phyloP scores from a whole-genome alignment of 2,797 vertebrate species.

The Platalea minor region DNA sequence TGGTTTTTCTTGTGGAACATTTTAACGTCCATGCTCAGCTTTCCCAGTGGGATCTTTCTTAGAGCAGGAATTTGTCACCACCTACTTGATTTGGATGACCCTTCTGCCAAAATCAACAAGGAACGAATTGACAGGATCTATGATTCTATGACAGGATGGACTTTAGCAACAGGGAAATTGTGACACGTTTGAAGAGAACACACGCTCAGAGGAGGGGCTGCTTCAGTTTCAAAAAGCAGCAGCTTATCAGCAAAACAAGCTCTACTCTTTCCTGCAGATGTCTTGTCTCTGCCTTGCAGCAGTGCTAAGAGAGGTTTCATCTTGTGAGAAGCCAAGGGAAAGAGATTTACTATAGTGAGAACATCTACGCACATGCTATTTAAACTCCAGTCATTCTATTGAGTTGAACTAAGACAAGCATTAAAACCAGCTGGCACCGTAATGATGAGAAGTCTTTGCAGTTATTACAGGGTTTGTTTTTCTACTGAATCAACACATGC shows the following conservation, averaged over 20 bases:
- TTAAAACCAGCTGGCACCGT: not conserved
- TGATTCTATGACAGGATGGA: not conserved
- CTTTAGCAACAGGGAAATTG: not conserved
- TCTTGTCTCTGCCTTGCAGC: not conserved
- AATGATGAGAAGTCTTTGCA: not conserved
- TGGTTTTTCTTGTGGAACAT: not conserved
- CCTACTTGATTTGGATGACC: not conserved
- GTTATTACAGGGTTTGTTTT: not conserved
- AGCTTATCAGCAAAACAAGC: not conserved
- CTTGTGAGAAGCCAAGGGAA: not conserved
- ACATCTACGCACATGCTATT: not conserved
- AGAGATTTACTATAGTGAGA: not conserved
- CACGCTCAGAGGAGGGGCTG: not conserved
- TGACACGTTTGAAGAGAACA: not conserved
- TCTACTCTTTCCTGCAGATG: not conserved
- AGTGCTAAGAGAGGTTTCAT: not conserved
- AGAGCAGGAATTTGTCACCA: not conserved
- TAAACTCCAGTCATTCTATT: not conserved
- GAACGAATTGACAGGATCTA: not conserved
- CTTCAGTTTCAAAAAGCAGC: not conserved
- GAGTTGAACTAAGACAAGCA: not conserved
- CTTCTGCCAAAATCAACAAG: not conserved
- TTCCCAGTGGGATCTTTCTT: not conserved
- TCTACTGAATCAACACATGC: not conserved
- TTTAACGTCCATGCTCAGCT: not conserved